phyloP scores from a whole-genome alignment of 2,113 vertebrate species.

The Chloropsis cyanopogon region DNA sequence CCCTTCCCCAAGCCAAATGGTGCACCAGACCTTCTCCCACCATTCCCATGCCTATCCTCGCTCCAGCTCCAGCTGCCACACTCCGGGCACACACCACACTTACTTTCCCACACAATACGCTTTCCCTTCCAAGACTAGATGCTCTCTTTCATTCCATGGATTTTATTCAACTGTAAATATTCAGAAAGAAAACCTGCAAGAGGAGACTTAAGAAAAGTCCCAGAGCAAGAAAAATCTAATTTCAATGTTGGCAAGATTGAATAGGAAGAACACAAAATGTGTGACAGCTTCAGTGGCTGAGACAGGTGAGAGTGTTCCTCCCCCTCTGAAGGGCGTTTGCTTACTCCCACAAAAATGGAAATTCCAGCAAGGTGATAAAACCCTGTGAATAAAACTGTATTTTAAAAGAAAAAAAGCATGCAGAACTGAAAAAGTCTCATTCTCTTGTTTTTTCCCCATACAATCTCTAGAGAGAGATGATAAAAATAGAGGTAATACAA shows the following conservation, averaged over 20 bases:
- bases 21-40: background rate
- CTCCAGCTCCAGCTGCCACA: background rate
- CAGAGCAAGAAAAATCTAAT: background rate
- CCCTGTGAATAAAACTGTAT: background rate
- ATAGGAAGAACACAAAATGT: background rate
- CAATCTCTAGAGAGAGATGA: background rate
- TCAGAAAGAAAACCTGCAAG: background rate
- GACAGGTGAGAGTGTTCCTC: background rate
- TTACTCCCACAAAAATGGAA: background rate
- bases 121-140: background rate
- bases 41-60: fast-evolving
- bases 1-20: background rate
- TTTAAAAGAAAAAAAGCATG: background rate
- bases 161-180: background rate
- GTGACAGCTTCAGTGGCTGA: background rate
- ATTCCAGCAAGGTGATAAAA: background rate
- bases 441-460: background rate
- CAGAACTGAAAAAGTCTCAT: background rate
- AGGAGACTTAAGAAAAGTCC: background rate
- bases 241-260: background rate
- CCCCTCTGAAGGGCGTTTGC: background rate
- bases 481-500: background rate
- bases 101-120: background rate
- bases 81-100: background rate
- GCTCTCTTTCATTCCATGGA: background rate